phyloP scores from a whole-genome alignment of 2,113 vertebrate genomes.

The Caranx ignobilis region DNA sequence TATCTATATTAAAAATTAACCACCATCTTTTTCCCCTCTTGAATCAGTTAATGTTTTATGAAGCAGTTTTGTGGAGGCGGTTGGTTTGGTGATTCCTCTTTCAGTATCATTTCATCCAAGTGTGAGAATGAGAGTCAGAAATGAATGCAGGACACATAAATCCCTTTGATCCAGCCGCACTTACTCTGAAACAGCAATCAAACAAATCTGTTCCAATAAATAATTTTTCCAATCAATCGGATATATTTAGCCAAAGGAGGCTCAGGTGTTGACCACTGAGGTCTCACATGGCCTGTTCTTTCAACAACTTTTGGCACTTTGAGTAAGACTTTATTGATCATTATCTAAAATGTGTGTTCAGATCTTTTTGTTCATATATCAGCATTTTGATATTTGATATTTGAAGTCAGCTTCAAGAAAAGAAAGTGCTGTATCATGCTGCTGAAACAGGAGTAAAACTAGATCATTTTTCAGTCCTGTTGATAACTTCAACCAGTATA shows the following conservation, averaged over 20 bases:
- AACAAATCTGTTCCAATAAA: not conserved
- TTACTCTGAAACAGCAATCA: not conserved
- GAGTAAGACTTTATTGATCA: not conserved
- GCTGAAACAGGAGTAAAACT: conserved; percentile 24
- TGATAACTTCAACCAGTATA: not conserved
- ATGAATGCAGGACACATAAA: not conserved
- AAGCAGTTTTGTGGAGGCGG: not conserved
- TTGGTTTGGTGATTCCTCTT: not conserved
- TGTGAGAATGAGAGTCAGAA: not conserved
- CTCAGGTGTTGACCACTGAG: not conserved
- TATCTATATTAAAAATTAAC: not conserved
- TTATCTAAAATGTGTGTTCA: not conserved
- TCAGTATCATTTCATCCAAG: not conserved
- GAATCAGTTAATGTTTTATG: not conserved
- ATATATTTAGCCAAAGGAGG: not conserved
- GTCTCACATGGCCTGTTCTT: not conserved
- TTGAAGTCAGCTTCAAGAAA: too few species aligned
- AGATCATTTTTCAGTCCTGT: conserved; percentile 5
- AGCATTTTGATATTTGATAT: not conserved
- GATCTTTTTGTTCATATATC: not conserved
- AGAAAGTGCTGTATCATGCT: not conserved
- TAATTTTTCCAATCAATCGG: not conserved
- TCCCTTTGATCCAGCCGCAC: not conserved
- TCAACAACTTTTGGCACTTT: not conserved
- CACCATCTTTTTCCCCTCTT: not conserved